Evolutionary conservation across 2,797 vertebrate species (phyloP).

Genomic region (Semotilus atromaculatus): DNA sequence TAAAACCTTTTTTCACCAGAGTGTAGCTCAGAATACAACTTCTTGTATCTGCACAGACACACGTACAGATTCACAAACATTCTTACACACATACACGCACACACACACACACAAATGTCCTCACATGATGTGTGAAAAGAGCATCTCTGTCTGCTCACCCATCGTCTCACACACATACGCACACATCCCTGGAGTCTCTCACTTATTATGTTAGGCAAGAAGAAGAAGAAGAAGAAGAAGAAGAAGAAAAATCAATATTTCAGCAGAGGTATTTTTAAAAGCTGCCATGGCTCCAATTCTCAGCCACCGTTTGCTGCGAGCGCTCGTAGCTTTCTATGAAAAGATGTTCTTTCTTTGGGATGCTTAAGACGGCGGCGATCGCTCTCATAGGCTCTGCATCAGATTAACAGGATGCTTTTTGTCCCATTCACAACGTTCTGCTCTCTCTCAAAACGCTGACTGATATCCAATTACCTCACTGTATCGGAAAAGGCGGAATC

Average conservation of each 20-base stretch:
- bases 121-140: slow-evolving; percentile 48
- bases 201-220: slow-evolving; percentile 78
- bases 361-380: slow-evolving; percentile 55
- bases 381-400: not conserved
- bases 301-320: slow-evolving; percentile 56
- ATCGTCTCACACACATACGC: slow-evolving; percentile 35
- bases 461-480: slow-evolving; percentile 15
- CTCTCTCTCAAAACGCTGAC: slow-evolving; percentile 2
- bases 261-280: slow-evolving; percentile 78
- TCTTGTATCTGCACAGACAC: not conserved
- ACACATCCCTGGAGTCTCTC: slow-evolving; percentile 71
- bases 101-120: slow-evolving; percentile 26
- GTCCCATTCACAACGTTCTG: not conserved
- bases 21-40: not conserved
- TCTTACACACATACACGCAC: not conserved
- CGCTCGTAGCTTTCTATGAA: slow-evolving; percentile 64
- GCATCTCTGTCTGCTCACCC: slow-evolving; percentile 44
- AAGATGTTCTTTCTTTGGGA: slow-evolving; percentile 43
- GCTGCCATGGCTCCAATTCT: slow-evolving; percentile 64
- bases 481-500: not conserved
- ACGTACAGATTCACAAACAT: not conserved
- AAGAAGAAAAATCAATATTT: slow-evolving; percentile 79
- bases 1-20: not conserved
- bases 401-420: slow-evolving; percentile 16
- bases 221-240: slow-evolving; percentile 61